These are phyloP conservation scores for Elysia crispata DNA, from an alignment of 2,888 invertebrate species.

Conservation along the genomic window DNA sequence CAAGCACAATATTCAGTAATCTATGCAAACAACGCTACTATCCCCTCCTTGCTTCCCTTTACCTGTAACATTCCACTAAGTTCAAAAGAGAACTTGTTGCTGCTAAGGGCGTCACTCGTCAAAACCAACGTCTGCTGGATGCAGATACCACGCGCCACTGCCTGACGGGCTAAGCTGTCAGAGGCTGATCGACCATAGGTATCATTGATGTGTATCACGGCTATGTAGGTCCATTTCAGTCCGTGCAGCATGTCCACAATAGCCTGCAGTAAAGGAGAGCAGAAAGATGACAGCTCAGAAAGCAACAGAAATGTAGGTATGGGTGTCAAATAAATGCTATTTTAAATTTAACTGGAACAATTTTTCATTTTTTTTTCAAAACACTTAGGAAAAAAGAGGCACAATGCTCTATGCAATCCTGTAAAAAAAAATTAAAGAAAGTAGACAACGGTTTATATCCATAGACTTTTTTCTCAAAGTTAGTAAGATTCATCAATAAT, in stretches of 20 bases:
- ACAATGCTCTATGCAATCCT: no score
- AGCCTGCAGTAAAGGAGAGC: constrained; percentile 54
- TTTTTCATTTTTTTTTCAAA: no score
- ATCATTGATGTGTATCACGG: constrained; percentile 62
- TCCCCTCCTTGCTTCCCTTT: constrained; percentile 21
- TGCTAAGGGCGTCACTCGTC: not conserved
- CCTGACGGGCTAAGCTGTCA: constrained; percentile 53
- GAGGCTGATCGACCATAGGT: constrained; percentile 56
- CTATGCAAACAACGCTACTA: not conserved
- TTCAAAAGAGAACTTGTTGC: not conserved
- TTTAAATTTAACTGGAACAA: no score
- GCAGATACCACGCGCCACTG: constrained; percentile 60
- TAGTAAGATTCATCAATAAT: no score
- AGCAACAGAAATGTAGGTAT: not conserved
- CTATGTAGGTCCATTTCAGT: constrained; percentile 64
- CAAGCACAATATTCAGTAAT: no score
- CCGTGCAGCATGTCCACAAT: constrained; percentile 58
- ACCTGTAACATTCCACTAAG: constrained; percentile 33
- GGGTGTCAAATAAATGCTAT: no score
- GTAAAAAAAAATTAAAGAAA: no score
- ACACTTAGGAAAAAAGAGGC: no score
- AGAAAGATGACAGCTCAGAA: no score
- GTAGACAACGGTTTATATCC: no score
- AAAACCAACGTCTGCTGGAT: constrained; percentile 52
- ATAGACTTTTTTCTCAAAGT: no score